A percentile compares a stretch with the other conserved stretches of the same genome.
These are phyloP conservation scores for Arctia plantaginis DNA, from an alignment of 2,888 invertebrate species.

Conservation along the genomic window DNA sequence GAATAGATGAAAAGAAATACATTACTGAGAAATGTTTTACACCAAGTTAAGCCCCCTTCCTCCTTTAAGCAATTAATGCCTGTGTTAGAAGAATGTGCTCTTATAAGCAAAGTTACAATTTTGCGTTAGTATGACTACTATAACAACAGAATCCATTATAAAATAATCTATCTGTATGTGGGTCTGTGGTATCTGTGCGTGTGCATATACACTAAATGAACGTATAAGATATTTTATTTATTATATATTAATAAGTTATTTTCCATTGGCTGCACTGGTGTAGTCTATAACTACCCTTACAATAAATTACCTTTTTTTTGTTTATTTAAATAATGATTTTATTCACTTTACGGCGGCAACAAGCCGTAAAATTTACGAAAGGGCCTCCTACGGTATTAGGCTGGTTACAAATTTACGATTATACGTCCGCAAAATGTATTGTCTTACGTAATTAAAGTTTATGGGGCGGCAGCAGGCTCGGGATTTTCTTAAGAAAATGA, in stretches of 20 bases:
- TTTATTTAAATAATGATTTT: slow-evolving; percentile 57
- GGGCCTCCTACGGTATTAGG: slow-evolving; percentile 51
- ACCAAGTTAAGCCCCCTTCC: not conserved
- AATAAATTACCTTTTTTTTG: slow-evolving; percentile 19
- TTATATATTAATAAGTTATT: not conserved
- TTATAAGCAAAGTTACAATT: not conserved
- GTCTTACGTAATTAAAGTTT: slow-evolving; percentile 45
- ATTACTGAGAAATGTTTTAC: too few species aligned
- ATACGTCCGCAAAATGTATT: slow-evolving; percentile 31
- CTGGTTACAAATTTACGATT: slow-evolving; percentile 41
- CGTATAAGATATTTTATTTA: too few species aligned
- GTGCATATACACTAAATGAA: too few species aligned
- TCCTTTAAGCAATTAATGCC: not conserved
- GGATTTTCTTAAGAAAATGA: slow-evolving; percentile 19
- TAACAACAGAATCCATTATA: not conserved
- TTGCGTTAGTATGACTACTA: not conserved
- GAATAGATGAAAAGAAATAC: too few species aligned
- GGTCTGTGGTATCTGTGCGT: too few species aligned
- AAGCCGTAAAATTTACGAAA: slow-evolving; percentile 52
- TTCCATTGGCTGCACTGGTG: not conserved
- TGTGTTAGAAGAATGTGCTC: not conserved
- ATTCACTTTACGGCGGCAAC: slow-evolving; percentile 57
- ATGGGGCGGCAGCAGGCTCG: slow-evolving; percentile 22
- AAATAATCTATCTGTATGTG: too few species aligned
- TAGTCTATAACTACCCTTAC: slow-evolving; percentile 8